phyloP scores from a whole-genome alignment of 2,113 vertebrate genomes.

The Antechinus flavipes region DNA sequence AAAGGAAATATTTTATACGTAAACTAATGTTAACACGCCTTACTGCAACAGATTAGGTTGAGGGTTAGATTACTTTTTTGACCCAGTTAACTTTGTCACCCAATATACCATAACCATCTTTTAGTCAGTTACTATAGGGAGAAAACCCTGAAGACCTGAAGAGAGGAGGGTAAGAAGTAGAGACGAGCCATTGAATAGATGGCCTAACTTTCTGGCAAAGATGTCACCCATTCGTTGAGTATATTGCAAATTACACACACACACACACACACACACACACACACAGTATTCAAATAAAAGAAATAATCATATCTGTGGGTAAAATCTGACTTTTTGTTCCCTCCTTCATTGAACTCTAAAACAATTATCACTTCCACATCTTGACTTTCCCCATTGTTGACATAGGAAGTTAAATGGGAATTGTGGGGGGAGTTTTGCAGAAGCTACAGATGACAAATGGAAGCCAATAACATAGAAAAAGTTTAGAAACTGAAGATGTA shows the following conservation, averaged over 20 bases:
- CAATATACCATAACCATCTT: not conserved
- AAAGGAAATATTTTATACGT: not conserved
- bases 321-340: not conserved
- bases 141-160: not conserved
- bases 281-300: not conserved
- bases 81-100: not conserved
- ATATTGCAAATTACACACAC: not conserved
- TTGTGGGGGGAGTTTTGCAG: too few species aligned
- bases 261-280: too few species aligned
- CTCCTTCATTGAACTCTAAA: not conserved
- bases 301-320: not conserved
- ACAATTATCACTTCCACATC: too few species aligned
- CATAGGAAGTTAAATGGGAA: too few species aligned
- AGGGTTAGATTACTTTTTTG: not conserved
- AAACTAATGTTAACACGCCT: not conserved
- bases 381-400: too few species aligned
- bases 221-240: not conserved
- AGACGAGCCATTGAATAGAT: not conserved
- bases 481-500: too few species aligned
- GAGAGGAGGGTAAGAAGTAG: not conserved
- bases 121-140: not conserved
- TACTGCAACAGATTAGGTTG: not conserved
- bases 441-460: too few species aligned
- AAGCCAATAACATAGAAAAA: too few species aligned
- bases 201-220: not conserved